Evolutionary conservation across 2,797 vertebrate species (phyloP).

Genomic region (Pseudochromis fuscus): DNA sequence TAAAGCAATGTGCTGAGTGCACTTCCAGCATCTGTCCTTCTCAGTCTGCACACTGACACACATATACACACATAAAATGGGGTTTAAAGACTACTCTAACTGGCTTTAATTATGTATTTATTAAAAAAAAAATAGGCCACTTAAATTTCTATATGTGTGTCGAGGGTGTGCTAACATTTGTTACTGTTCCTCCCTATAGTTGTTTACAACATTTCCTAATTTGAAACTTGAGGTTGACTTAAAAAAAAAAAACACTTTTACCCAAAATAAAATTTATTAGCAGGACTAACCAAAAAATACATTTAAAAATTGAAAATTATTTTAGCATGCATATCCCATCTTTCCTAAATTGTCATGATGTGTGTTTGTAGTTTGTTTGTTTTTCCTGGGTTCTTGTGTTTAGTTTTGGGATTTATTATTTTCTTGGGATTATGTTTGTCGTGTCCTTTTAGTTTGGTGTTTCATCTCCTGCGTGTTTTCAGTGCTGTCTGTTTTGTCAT

Average conservation of each 20-base stretch:
- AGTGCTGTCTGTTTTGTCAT: too few relatives aligned
- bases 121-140: neutral
- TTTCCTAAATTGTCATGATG: too few relatives aligned
- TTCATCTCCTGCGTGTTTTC: too few relatives aligned
- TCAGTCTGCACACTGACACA: constrained; percentile 26
- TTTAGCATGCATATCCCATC: neutral
- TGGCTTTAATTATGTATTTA: neutral
- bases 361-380: too few relatives aligned
- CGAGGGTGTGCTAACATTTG: constrained; percentile 15
- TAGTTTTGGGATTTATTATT: too few relatives aligned
- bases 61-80: constrained; percentile 1
- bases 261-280: constrained; percentile 15
- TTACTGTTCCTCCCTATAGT: constrained; percentile 21
- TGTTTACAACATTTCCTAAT: constrained; percentile 27
- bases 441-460: too few relatives aligned
- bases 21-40: constrained; percentile 46
- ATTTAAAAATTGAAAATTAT: too few relatives aligned
- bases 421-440: too few relatives aligned
- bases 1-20: constrained; percentile 71
- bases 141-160: constrained; percentile 11
- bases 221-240: constrained; percentile 8
- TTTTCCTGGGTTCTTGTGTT: too few relatives aligned
- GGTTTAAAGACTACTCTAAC: constrained; percentile 25
- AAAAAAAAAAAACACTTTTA: constrained; percentile 12
- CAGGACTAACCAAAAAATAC: neutral